phyloP scores from a whole-genome alignment of 2,888 invertebrate species.

The Electrophaes corylata region DNA sequence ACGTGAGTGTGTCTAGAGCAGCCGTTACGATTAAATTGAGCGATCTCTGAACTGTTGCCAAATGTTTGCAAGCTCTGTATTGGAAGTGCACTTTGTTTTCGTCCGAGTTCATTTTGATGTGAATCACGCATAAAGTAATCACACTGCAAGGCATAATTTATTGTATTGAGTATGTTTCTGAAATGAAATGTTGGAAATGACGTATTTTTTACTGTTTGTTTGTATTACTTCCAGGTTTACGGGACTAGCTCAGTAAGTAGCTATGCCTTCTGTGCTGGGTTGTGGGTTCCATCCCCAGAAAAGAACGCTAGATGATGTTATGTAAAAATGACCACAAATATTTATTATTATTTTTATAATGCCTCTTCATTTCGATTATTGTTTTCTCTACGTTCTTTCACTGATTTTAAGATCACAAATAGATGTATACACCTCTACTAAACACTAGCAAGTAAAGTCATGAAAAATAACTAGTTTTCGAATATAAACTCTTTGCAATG shows the following conservation, averaged over 20 bases:
- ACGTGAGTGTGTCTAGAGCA: constrained; percentile 48
- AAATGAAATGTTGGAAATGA: neutral
- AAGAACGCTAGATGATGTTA: too few species aligned
- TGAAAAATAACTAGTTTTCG: neutral
- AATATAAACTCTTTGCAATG: neutral
- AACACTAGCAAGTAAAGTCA: neutral
- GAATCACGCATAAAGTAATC: neutral
- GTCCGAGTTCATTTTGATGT: neutral
- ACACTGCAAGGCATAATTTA: too few species aligned
- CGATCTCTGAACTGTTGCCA: constrained; percentile 76
- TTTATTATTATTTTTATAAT: too few species aligned
- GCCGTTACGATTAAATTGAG: constrained; percentile 73
- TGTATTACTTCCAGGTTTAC: too few species aligned
- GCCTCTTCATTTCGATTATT: too few species aligned
- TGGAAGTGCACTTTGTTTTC: neutral
- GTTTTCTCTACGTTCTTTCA: too few species aligned
- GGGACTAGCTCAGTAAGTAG: too few species aligned
- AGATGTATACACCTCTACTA: neutral
- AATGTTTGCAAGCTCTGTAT: constrained; percentile 32
- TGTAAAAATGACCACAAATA: too few species aligned
- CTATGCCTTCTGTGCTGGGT: too few species aligned
- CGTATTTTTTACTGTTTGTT: too few species aligned
- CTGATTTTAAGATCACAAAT: neutral
- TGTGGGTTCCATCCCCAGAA: too few species aligned
- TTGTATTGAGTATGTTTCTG: too few species aligned